A percentile compares a stretch with the other conserved stretches of the same genome.
Conservation (phyloP, 2,113 vertebrate species). For the Machaerirhynchus nigripectus region DNA sequence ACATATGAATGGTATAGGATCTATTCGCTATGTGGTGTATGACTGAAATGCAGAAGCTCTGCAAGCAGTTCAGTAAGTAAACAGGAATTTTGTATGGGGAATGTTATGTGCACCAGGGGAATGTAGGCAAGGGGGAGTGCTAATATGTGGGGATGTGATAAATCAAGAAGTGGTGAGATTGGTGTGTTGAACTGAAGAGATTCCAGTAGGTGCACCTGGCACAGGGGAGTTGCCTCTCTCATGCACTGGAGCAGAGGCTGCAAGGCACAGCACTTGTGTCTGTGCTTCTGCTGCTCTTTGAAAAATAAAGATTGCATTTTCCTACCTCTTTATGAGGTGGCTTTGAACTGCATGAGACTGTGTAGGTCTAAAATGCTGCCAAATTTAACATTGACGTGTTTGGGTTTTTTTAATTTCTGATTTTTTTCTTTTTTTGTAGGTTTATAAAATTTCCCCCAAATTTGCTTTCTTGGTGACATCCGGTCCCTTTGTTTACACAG, state of each 20-base stretch:
- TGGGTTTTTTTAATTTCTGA: neutral
- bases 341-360: neutral
- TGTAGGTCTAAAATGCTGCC: neutral
- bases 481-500: conserved; percentile 88
- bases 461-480: conserved; percentile 91
- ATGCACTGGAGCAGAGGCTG: neutral
- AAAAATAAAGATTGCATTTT: neutral
- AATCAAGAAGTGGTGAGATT: neutral
- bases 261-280: neutral
- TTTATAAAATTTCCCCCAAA: conserved; percentile 83
- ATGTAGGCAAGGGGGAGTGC: neutral
- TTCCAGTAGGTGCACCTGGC: neutral
- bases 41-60: neutral
- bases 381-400: neutral
- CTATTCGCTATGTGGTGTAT: neutral
- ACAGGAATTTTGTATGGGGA: neutral
- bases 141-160: neutral
- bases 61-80: neutral
- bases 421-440: conserved; percentile 62
- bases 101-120: neutral
- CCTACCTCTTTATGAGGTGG: neutral
- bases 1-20: neutral
- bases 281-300: neutral
- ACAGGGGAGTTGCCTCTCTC: neutral
- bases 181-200: neutral